A percentile compares a stretch with the other conserved stretches of the same genome.
Evolutionary conservation across 2,113 vertebrate species (phyloP).

Genomic region (Lipotes vexillifer): DNA sequence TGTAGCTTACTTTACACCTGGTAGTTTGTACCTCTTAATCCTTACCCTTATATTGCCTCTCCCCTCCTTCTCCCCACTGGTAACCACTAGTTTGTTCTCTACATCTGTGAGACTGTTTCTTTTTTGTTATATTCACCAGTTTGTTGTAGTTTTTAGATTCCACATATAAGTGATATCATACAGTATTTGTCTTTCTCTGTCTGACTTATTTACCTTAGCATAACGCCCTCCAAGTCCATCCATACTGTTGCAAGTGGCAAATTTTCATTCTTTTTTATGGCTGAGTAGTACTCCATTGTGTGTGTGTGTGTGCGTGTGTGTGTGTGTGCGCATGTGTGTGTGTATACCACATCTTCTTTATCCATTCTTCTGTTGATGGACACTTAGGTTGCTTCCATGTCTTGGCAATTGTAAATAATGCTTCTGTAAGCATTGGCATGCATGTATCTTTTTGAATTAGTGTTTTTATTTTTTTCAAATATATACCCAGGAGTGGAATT

Average conservation of each 20-base stretch:
- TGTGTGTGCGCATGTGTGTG: too few relatives aligned
- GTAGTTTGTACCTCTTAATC: background rate
- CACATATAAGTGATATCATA: background rate
- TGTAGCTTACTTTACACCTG: background rate
- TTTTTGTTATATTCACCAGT: background rate
- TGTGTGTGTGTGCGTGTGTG: too few relatives aligned
- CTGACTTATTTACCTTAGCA: too few relatives aligned
- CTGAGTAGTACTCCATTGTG: too few relatives aligned
- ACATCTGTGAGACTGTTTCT: background rate
- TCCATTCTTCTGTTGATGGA: too few relatives aligned
- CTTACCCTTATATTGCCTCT: background rate
- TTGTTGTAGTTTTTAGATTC: background rate
- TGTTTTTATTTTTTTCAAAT: too few relatives aligned
- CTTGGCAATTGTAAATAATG: too few relatives aligned
- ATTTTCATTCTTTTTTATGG: background rate
- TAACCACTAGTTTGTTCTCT: background rate
- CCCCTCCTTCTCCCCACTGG: background rate
- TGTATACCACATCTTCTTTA: too few relatives aligned
- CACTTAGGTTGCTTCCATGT: too few relatives aligned
- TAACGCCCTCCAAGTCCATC: background rate
- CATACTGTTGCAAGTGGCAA: accelerated
- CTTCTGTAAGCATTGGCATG: too few relatives aligned
- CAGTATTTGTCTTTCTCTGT: background rate
- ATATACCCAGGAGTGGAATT: too few relatives aligned
- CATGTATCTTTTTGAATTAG: too few relatives aligned